phyloP scores from a whole-genome alignment of 2,888 invertebrate species.

The Tinea pellionella region DNA sequence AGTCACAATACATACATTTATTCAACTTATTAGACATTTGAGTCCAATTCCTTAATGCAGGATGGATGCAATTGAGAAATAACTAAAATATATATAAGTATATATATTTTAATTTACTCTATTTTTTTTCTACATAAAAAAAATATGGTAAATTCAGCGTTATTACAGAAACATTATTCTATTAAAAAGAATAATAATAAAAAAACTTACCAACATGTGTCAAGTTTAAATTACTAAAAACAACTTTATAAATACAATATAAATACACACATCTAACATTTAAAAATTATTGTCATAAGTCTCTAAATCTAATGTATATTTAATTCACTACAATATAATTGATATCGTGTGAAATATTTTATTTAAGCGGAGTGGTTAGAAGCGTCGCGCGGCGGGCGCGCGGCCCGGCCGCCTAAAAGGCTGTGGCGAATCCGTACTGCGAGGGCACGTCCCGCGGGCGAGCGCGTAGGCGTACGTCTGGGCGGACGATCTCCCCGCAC shows the following conservation, averaged over 20 bases:
- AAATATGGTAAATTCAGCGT: too few relatives aligned
- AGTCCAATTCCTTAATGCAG: too few relatives aligned
- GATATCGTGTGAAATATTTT: neutral
- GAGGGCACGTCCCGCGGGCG: constrained; percentile 44
- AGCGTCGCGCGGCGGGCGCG: constrained; percentile 38
- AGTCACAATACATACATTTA: too few relatives aligned
- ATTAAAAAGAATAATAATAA: neutral
- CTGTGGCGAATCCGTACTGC: constrained; percentile 41
- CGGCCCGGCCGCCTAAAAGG: constrained; percentile 59
- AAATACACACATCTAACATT: constrained; percentile 8
- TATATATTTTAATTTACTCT: too few relatives aligned
- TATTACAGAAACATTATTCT: neutral
- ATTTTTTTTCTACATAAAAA: too few relatives aligned
- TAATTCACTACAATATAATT: neutral
- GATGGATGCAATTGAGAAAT: too few relatives aligned
- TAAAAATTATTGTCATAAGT: constrained; percentile 10
- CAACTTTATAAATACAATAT: neutral
- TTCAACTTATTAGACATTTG: too few relatives aligned
- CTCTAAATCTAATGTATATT: neutral
- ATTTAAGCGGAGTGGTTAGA: neutral
- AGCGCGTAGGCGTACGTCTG: constrained; percentile 61
- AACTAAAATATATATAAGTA: too few relatives aligned
- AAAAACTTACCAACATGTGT: constrained; percentile 12
- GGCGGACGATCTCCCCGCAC: constrained; percentile 23
- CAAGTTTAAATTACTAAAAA: neutral